Evolutionary conservation across 2,113 vertebrate genomes (phyloP).

Genomic region (Patagioenas fasciata): DNA sequence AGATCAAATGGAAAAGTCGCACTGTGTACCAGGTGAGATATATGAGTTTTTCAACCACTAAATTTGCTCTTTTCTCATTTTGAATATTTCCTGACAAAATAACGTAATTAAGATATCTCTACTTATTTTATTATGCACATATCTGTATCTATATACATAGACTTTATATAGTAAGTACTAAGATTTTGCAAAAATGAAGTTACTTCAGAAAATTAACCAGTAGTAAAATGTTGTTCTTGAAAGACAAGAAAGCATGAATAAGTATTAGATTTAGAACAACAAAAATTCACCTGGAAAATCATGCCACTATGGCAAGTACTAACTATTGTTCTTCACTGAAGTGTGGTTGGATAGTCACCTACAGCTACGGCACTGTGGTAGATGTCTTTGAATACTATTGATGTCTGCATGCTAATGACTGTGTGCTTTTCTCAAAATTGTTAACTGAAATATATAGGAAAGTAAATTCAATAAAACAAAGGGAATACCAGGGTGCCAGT

Average conservation of each 20-base stretch:
- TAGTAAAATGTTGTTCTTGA: background rate
- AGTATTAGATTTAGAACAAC: background rate
- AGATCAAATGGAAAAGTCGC: slow-evolving; percentile 26
- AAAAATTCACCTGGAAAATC: background rate
- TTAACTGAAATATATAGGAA: background rate
- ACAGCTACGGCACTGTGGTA: background rate
- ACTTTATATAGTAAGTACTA: background rate
- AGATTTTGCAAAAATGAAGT: background rate
- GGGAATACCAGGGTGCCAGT: background rate
- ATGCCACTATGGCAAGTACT: background rate
- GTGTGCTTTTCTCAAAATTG: background rate
- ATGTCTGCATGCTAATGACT: background rate
- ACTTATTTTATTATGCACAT: background rate
- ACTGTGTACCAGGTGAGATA: background rate
- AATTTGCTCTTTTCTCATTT: background rate
- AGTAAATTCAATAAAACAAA: background rate
- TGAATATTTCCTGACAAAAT: background rate
- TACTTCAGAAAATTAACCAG: background rate
- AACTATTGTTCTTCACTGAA: background rate
- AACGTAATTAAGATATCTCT: background rate
- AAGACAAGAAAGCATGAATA: background rate
- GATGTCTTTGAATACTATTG: background rate
- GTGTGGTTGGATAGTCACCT: background rate
- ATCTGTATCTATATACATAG: background rate
- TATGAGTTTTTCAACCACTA: background rate